Evolutionary conservation across 2,888 invertebrate species (phyloP).

Genomic region (Eumerus sabulonum): DNA sequence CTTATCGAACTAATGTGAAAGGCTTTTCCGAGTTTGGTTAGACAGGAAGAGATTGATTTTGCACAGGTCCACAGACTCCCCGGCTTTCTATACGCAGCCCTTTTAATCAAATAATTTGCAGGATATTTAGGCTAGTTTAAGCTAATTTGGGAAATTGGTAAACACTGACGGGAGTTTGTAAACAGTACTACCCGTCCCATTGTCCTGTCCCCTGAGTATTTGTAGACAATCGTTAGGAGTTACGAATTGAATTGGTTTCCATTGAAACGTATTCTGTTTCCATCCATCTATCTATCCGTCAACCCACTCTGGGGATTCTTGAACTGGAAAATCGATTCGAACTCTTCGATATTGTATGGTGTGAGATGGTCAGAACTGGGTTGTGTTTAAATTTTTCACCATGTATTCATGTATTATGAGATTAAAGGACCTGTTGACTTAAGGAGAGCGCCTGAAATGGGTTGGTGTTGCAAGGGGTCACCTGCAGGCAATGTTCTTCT

Average conservation of each 20-base stretch:
- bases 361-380: constrained; percentile 9
- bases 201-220: constrained; percentile 12
- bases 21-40: constrained; percentile 48
- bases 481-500: background rate
- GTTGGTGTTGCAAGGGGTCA: constrained; percentile 44
- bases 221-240: constrained; percentile 36
- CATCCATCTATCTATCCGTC: background rate
- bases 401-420: constrained; percentile 48
- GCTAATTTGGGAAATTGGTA: constrained; percentile 67
- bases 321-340: constrained; percentile 38
- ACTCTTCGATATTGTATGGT: constrained; percentile 21
- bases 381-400: constrained; percentile 50
- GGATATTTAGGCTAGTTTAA: constrained; percentile 67
- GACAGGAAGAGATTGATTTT: constrained; percentile 54
- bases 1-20: constrained; percentile 40
- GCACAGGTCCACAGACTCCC: constrained; percentile 15
- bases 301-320: background rate
- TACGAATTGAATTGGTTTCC: constrained; percentile 42
- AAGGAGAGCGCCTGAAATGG: constrained; percentile 38
- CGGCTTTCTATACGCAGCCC: constrained; percentile 29
- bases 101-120: constrained; percentile 68
- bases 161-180: constrained; percentile 63
- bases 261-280: constrained; percentile 9
- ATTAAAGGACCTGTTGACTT: constrained; percentile 66
- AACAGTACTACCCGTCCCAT: constrained; percentile 50